Percentiles rank a stretch among this genome's conserved stretches.
Evolutionary conservation across 2,797 vertebrate genomes (phyloP).

Genomic region (Cuniculus paca): DNA sequence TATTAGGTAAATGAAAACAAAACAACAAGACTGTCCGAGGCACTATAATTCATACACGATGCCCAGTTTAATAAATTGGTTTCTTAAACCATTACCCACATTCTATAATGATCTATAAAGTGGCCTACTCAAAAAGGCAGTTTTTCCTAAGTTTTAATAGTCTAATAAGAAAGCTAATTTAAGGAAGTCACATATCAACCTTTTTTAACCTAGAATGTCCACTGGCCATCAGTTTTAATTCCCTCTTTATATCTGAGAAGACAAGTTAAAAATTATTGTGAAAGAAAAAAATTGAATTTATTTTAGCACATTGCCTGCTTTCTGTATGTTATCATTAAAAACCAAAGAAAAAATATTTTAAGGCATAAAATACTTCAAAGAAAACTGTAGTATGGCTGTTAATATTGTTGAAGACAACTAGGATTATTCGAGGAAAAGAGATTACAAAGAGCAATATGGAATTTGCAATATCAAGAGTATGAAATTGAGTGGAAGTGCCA

Average conservation of each 20-base stretch:
- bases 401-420: slow-evolving; percentile 16
- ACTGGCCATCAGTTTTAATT: neutral
- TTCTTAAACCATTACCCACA: neutral
- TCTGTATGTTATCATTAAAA: slow-evolving; percentile 35
- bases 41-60: slow-evolving; percentile 71
- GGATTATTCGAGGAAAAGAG: slow-evolving; percentile 34
- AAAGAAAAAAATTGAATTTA: neutral
- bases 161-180: neutral
- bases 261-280: neutral
- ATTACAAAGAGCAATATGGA: slow-evolving; percentile 11
- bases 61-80: slow-evolving; percentile 64
- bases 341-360: slow-evolving; percentile 54
- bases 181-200: neutral
- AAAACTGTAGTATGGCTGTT: neutral
- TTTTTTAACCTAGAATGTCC: slow-evolving; percentile 4
- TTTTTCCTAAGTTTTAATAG: slow-evolving; percentile 9
- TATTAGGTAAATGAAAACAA: slow-evolving; percentile 80
- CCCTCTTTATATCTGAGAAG: neutral
- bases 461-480: neutral
- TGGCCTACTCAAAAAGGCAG: neutral
- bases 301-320: slow-evolving; percentile 13
- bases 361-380: slow-evolving; percentile 39
- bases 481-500: neutral
- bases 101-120: neutral
- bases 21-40: slow-evolving; percentile 72